Percentiles rank a stretch among this genome's conserved stretches.
phyloP scores from a whole-genome alignment of 2,888 invertebrate species.

The Zele albiditarsus region DNA sequence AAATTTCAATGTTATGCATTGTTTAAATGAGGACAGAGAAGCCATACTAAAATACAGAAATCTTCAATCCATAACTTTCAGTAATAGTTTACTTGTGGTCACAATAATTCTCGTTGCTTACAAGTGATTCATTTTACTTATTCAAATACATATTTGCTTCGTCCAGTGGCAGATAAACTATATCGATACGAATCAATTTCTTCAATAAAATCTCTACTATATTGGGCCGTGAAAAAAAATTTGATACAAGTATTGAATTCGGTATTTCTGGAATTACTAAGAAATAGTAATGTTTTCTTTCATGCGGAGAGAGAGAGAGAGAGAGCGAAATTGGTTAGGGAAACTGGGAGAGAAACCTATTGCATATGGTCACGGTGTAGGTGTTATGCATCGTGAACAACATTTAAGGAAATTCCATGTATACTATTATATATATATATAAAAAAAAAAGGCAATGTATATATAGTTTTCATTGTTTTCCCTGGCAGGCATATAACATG shows the following conservation, averaged over 20 bases:
- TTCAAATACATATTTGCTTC: not conserved
- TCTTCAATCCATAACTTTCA: slow-evolving; percentile 6
- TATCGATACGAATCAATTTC: not conserved
- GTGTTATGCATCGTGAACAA: slow-evolving; percentile 21
- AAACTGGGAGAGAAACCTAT: slow-evolving; percentile 24
- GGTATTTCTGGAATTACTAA: too few species aligned
- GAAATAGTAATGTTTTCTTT: not conserved
- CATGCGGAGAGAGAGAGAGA: not conserved
- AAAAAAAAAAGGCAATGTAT: not conserved
- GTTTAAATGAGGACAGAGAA: slow-evolving; percentile 33
- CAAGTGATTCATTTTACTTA: not conserved
- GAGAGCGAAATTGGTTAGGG: slow-evolving; percentile 6
- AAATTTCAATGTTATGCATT: not conserved
- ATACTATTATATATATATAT: slow-evolving; percentile 10
- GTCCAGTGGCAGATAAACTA: not conserved
- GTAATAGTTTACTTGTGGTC: slow-evolving; percentile 18
- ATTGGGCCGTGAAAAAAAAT: not conserved
- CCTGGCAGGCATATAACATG: not conserved
- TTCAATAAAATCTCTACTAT: not conserved
- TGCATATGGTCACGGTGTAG: slow-evolving; percentile 25
- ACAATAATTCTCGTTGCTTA: not conserved
- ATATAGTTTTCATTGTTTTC: slow-evolving; percentile 7
- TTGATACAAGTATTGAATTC: too few species aligned
- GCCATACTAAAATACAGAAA: slow-evolving; percentile 18
- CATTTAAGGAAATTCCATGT: not conserved